Evolutionary conservation across 2,797 vertebrate species (phyloP), one percentile per base, ranked within the genome.

Genomic region (Masticophis lateralis): DNA sequence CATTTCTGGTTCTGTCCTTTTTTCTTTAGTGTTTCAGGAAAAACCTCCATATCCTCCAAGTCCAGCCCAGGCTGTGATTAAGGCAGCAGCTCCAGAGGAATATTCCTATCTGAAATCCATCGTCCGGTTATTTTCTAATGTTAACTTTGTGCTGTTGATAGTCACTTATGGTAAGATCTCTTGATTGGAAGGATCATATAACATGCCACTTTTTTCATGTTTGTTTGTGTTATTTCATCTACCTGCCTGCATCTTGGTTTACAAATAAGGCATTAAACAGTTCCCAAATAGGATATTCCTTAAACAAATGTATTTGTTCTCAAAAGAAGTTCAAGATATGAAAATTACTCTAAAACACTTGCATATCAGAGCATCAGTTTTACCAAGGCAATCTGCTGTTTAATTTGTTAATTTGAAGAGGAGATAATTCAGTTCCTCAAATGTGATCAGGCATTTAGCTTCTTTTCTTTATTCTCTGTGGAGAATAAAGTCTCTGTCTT

Each of bases 21-120:
- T 90, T 32, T 16, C 8, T 59, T n/a, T 96, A 99, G 99, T 99
- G 22, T 99, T 99, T 97, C 98, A 98, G 97, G 98, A 99, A 94
- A 98, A 97, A 95, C 99, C 99, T 1, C 97, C 93, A 0, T 51
- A 98, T 88, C 98, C 99, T 13, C 99, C 99, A 0, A 98, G 98
- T 60, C 98, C 97, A 96, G 98, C 99, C 47, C 99, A 99, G 96
- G 98, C 98, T 74, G 96, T 97, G 69, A 98, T 98, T 93, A 98
- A 98, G 93, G 97, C 95, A 63, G 96, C 97, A 91, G 91, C 96
- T 0, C n/a, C 95, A 0, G 95, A 95, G 0, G 97, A 99, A 11
- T 97, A 98, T 97, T 99, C 99, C 0, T 99, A 99, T 28, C 13
- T 91, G 47, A 97, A 97, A 3, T 99, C 99, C 43, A 98, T 99